A percentile compares a stretch with the other conserved stretches of the same genome.
phyloP scores from a whole-genome alignment of 1,140 invertebrate species.

The Drosophila nikananu region DNA sequence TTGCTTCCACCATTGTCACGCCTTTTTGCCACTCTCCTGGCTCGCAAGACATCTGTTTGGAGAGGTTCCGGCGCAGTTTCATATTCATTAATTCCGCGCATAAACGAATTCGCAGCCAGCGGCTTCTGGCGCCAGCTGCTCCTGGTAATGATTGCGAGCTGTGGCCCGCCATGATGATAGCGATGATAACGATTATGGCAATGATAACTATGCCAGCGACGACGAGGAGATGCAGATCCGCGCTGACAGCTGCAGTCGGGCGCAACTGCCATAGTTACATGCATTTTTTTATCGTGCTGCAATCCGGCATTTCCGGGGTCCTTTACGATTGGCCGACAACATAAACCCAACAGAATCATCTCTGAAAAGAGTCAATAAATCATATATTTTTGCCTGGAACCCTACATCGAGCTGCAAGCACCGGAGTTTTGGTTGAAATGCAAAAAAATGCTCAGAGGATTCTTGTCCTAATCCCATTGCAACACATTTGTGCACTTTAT shows the following conservation, averaged over 20 bases:
- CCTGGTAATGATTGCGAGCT: conserved; percentile 50
- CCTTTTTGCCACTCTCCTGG: neutral
- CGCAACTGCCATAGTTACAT: conserved; percentile 31
- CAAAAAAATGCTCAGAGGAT: neutral
- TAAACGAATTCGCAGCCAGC: conserved; percentile 63
- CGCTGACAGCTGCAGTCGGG: conserved; percentile 9
- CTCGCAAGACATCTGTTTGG: neutral
- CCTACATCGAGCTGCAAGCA: neutral
- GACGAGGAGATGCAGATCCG: conserved; percentile 9
- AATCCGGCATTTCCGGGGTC: conserved; percentile 1
- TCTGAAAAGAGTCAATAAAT: conserved; percentile 15
- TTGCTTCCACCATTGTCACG: neutral
- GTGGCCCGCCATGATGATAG: conserved; percentile 32
- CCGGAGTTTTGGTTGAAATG: neutral
- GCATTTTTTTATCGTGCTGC: conserved; percentile 11
- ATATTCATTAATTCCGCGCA: conserved; percentile 47
- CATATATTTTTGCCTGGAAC: neutral
- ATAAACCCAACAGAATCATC: neutral
- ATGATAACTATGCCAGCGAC: conserved; percentile 16
- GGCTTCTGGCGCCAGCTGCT: conserved; percentile 38
- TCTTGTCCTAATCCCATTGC: conserved; percentile 8
- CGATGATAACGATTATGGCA: conserved; percentile 18
- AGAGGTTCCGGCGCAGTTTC: conserved; percentile 19
- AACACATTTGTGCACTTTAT: conserved; percentile 39
- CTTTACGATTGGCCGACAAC: neutral